These are phyloP conservation scores for Hystrix cristata DNA, from an alignment of 2,113 vertebrate genomes.

Conservation along the genomic window DNA sequence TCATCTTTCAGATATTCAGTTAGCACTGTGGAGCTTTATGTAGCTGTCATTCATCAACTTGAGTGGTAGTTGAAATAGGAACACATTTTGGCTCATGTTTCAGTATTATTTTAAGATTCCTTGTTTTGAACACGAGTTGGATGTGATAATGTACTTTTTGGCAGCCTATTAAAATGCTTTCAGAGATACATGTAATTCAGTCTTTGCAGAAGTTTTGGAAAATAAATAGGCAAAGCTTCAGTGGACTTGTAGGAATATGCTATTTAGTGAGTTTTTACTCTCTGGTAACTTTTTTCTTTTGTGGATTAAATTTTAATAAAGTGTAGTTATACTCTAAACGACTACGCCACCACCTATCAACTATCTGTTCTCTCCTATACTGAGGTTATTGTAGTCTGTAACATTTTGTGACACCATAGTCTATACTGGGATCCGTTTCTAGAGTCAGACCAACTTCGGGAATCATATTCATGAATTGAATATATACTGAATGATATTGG, in stretches of 20 bases:
- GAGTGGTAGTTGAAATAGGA: conserved; percentile 55
- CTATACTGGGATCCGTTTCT: neutral
- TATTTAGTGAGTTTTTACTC: neutral
- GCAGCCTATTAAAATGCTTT: conserved; percentile 29
- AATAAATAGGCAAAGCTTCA: neutral
- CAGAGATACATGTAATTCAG: neutral
- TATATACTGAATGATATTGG: neutral
- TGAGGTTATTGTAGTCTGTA: neutral
- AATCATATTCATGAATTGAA: neutral
- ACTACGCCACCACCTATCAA: neutral
- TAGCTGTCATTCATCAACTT: conserved; percentile 58
- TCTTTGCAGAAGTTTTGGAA: conserved; percentile 57
- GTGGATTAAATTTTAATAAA: neutral
- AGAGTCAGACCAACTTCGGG: neutral
- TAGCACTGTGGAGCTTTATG: neutral
- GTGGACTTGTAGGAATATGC: neutral
- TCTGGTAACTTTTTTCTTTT: neutral
- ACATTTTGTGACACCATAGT: neutral
- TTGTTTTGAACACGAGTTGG: conserved; percentile 24
- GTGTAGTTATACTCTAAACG: neutral
- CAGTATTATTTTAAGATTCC: conserved; percentile 67
- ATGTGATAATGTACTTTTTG: conserved; percentile 59
- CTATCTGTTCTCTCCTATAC: neutral
- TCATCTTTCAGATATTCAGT: neutral
- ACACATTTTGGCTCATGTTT: conserved; percentile 47